Evolutionary conservation across 2,888 invertebrate genomes (phyloP), one percentile per base, ranked within the genome.

Genomic region (Brachylomia viminalis): DNA sequence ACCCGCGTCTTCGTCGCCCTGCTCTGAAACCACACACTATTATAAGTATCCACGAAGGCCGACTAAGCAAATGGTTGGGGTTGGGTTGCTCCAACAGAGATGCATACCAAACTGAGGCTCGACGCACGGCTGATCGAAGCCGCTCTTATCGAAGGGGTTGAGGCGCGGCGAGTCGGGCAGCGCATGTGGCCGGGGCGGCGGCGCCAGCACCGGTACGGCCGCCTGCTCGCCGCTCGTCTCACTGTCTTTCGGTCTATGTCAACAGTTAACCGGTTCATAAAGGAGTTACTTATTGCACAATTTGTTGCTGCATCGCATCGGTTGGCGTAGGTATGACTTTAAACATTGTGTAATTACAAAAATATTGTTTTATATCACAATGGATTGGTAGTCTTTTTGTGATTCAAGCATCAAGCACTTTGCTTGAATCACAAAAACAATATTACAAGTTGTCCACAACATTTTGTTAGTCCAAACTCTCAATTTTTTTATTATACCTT

Each of bases 81-180:
- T 66, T 30, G 66, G 5, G 13, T 52, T 58, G 15, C 33, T 45
- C 23, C 33, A 47, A n/a, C 20, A 42, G 33, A 30, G 2, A 23
- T 56, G 80, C 82, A 47, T 85, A 90, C 87, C 88, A 79, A 85
- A 91, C 72, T 87, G 88, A 4, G 85, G 84, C 59, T 89, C 84
- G 85, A 68, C 92, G 88, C 70, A 96, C 90, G 83, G 94, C 90
- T 76, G 93, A 90, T 89, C 96, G 88, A 96, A 84, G 90, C 95
- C 95, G 74, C 97, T 96, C 87, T 97, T 97, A 92, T 98, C 98
- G 90, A 98, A 98, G 5, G 98, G 98, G 96, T 98, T 98, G 88
- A 97, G 97, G 66, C 98, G 97, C 0, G 98, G 97, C 0, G 98
- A 97, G 58, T 95, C 95, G 1, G 95, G 95, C 84, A 92, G 90